phyloP scores from a whole-genome alignment of 1,140 invertebrate genomes.

The Aphaenogaster floridana region DNA sequence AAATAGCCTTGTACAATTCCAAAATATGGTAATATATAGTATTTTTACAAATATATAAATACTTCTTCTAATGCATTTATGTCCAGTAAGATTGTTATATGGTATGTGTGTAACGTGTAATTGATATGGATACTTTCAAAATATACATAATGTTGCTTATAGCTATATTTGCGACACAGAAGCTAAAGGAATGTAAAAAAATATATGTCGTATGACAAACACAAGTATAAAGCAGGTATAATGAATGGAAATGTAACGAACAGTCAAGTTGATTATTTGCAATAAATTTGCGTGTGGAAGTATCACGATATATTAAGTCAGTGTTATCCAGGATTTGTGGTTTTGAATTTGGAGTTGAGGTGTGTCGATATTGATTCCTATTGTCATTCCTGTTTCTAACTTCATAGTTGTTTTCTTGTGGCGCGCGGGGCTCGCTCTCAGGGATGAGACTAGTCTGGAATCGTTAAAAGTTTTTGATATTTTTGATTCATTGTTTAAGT shows the following conservation, averaged over 20 bases:
- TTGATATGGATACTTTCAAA: conserved; percentile 62
- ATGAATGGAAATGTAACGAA: conserved; percentile 32
- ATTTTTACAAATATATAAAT: conserved; percentile 65
- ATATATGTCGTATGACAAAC: neutral
- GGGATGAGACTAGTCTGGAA: too few species aligned
- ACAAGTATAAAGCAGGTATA: neutral
- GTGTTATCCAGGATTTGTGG: too few species aligned
- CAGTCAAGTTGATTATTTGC: neutral
- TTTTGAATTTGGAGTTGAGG: too few species aligned
- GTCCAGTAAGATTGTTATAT: conserved; percentile 29
- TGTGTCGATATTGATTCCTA: too few species aligned
- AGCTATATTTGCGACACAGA: conserved; percentile 23
- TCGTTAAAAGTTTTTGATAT: too few species aligned
- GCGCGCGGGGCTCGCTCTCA: too few species aligned
- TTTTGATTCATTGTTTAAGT: too few species aligned
- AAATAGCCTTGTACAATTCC: conserved; percentile 60
- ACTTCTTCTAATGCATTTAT: conserved; percentile 52
- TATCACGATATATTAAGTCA: neutral
- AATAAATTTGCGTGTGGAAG: neutral
- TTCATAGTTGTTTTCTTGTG: too few species aligned
- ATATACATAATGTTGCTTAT: conserved; percentile 50
- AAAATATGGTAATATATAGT: conserved; percentile 67
- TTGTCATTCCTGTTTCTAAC: too few species aligned
- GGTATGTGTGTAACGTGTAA: conserved; percentile 46
- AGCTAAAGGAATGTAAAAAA: conserved; percentile 46